phyloP scores from a whole-genome alignment of 37 sponge, comb jelly and placozoan genomes.

The Halichondria panicea region DNA sequence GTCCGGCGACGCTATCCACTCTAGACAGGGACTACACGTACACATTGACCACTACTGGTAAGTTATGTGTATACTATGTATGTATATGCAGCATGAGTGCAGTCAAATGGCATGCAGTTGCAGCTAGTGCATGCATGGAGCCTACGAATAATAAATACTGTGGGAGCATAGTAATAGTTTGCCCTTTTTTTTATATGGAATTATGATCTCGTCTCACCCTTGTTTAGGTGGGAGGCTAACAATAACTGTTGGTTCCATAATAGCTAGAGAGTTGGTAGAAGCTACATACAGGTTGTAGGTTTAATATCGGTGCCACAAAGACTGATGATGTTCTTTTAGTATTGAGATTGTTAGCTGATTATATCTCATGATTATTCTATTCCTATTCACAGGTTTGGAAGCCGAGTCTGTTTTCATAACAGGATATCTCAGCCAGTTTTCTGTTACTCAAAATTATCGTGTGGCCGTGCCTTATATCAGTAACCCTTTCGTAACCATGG shows the following conservation, averaged over 20 bases:
- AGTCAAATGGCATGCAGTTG: no score
- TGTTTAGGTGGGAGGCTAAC: no score
- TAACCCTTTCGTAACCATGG: slow-evolving; percentile 70
- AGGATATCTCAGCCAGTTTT: slow-evolving; percentile 52
- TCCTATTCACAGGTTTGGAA: slow-evolving; percentile 30
- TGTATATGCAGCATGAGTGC: no score
- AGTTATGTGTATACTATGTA: background rate
- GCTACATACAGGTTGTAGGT: background rate
- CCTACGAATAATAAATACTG: no score
- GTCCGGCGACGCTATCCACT: background rate
- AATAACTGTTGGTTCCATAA: no score
- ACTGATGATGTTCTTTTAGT: background rate
- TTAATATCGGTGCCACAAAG: background rate
- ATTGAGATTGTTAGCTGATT: background rate
- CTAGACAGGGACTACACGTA: slow-evolving; percentile 21
- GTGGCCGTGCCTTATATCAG: slow-evolving; percentile 65
- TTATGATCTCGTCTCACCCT: no score
- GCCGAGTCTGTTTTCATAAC: slow-evolving; percentile 18
- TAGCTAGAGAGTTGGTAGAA: background rate
- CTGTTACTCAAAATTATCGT: slow-evolving; percentile 44
- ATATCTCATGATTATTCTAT: background rate
- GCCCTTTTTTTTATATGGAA: no score
- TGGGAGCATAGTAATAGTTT: no score
- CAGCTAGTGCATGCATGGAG: no score
- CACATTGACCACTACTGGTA: slow-evolving; percentile 16